Conservation (phyloP, 2,888 invertebrate genomes). For the Bruchidius siliquastri region DNA sequence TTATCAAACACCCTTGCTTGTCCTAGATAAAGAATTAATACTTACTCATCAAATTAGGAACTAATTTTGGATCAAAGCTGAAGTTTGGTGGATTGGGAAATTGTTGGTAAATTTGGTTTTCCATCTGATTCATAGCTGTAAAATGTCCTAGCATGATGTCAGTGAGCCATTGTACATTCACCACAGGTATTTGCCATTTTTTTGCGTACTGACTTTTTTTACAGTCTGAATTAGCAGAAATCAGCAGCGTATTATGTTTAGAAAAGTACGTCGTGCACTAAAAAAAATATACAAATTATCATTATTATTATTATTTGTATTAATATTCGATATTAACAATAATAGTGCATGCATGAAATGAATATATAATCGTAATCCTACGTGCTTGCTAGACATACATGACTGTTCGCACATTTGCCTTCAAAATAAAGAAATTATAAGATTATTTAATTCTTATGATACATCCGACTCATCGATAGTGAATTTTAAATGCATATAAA, state of each 20-base stretch:
- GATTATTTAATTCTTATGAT: too few species aligned
- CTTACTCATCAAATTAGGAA: conserved; percentile 88
- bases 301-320: too few species aligned
- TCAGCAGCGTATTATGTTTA: conserved; percentile 71
- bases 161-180: conserved; percentile 90
- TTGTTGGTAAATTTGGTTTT: conserved; percentile 82
- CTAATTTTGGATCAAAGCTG: conserved; percentile 78
- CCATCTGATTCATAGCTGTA: conserved; percentile 73
- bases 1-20: background rate
- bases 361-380: too few species aligned
- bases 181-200: conserved; percentile 88
- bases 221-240: conserved; percentile 79
- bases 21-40: background rate
- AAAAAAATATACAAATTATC: conserved; percentile 14
- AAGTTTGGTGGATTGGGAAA: conserved; percentile 72
- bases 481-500: too few species aligned
- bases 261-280: conserved; percentile 71
- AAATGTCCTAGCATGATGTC: conserved; percentile 88
- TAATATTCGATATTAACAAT: too few species aligned
- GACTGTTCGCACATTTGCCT: too few species aligned
- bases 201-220: conserved; percentile 83
- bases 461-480: too few species aligned
- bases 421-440: too few species aligned
- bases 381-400: too few species aligned
- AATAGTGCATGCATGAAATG: too few species aligned